A percentile compares a stretch with the other conserved stretches of the same genome.
Evolutionary conservation across 2,113 vertebrate genomes (phyloP).

Genomic region (Pelecanus crispus): DNA sequence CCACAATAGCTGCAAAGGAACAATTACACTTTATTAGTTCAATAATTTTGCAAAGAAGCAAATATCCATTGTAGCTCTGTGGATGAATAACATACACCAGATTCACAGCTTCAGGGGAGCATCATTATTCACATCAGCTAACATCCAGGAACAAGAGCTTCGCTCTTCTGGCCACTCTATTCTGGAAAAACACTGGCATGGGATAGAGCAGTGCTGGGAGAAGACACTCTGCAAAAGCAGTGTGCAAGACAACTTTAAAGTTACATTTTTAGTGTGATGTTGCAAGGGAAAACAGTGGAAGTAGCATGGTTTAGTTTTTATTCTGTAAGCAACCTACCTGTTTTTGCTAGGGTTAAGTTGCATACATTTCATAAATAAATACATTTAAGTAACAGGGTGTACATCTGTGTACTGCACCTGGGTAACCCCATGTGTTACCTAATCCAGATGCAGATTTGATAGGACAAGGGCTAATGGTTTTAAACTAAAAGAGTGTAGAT

Average conservation of each 20-base stretch:
- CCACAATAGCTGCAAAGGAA: slow-evolving; percentile 65
- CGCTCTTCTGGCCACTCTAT: neutral
- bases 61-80: neutral
- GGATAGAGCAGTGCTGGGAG: neutral
- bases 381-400: neutral
- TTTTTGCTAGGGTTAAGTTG: neutral
- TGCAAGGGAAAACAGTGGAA: neutral
- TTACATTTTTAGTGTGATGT: neutral
- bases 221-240: neutral
- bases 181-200: neutral
- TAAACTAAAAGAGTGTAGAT: neutral
- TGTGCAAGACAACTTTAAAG: neutral
- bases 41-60: slow-evolving; percentile 62
- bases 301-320: neutral
- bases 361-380: neutral
- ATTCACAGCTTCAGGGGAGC: neutral
- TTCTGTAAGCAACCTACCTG: neutral
- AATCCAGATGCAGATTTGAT: neutral
- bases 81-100: neutral
- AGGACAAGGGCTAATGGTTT: neutral
- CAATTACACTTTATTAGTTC: slow-evolving; percentile 65
- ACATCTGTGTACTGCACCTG: neutral
- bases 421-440: neutral
- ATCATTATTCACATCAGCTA: neutral
- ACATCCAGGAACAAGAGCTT: neutral